A percentile compares a stretch with the other conserved stretches of the same genome.
Evolutionary conservation across 1,140 invertebrate genomes (phyloP).

Genomic region (Trichogramma pretiosum): DNA sequence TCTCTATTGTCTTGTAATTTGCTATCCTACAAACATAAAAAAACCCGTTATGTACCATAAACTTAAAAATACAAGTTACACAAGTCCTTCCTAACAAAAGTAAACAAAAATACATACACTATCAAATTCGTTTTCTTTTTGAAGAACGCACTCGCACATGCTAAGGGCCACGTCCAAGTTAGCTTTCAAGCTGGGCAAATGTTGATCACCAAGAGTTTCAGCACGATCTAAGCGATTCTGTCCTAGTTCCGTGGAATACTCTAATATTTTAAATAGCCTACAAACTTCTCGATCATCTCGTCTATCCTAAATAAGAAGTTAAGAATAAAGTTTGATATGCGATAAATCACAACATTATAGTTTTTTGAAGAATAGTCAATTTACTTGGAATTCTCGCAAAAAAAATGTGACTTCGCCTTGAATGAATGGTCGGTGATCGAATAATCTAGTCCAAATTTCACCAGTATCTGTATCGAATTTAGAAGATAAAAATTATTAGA

Average conservation of each 20-base stretch:
- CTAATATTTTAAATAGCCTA: conserved; percentile 65
- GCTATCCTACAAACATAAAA: conserved; percentile 39
- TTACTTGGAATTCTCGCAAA: conserved; percentile 75
- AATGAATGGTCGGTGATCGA: conserved; percentile 75
- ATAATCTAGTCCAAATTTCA: conserved; percentile 72
- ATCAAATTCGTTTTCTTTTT: conserved; percentile 46
- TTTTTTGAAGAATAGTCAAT: conserved; percentile 6
- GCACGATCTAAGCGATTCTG: conserved; percentile 60
- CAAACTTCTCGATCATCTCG: conserved; percentile 70
- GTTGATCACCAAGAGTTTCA: conserved; percentile 49
- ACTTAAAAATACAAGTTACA: conserved; percentile 21
- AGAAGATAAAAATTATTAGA: too few relatives aligned
- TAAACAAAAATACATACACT: conserved; percentile 38
- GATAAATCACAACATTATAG: too few relatives aligned
- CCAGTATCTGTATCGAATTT: conserved; percentile 57
- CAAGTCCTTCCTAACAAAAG: too few relatives aligned
- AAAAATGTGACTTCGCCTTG: conserved; percentile 76
- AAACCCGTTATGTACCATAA: conserved; percentile 14
- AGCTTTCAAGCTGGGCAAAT: conserved; percentile 55
- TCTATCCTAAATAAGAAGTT: conserved; percentile 55
- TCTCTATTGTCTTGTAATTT: conserved; percentile 50
- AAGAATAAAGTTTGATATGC: conserved; percentile 16
- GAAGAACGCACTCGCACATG: conserved; percentile 50
- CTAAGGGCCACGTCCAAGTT: conserved; percentile 59
- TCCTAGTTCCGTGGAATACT: conserved; percentile 67